Evolutionary conservation across 2,888 invertebrate genomes (phyloP), one percentile per base, ranked within the genome.

Genomic region (Nomada fabriciana): DNA sequence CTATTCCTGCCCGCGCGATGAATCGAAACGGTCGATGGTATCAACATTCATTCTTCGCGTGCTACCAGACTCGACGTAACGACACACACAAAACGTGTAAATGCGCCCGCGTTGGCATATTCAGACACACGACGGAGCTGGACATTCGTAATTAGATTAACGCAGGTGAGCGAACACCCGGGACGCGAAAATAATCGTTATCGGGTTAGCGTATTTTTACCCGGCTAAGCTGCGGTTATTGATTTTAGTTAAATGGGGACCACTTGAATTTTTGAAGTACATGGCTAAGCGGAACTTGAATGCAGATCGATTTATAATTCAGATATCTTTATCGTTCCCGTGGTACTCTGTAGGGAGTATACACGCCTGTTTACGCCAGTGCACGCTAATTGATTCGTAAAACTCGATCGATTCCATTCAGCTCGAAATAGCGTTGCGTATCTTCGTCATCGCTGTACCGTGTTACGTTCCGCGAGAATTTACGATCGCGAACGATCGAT

Each of bases 131-230:
- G 63, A 71, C 61, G 71, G 64, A 25, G 29, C 65, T 55, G 61
- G 42, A 80, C 80, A 61, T 67, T 67, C 47, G 67, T 80, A 80
- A 80, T 80, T 80, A 80, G 80, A 80, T 79, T 67, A 67, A 67
- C 67, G 80, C 65, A 36, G 65, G 60, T 67, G 71, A 67, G 47
- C 65, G 67, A 72, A 60, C 79, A 70, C 53, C 23, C 25, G 61
- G 72, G 60, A 76, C 47, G 61, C 55, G 71, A 79, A 36, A 80
- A 72, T 63, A 80, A 79, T 80, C 72, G 72, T 80, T 80, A 80
- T 61, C 67, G 71, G 53, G 60, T 63, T 61, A 50, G 25, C 55
- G 80, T 80, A 80, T 80, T 80, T 80, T 80, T 80, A 68, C 52
- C 20, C 36, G 61, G n/a, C 53, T 50, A 53, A 47, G 57, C 60